Base-by-base conservation (phyloP, 1,140 invertebrate genomes). In the Meloidogyne exigua region DNA sequence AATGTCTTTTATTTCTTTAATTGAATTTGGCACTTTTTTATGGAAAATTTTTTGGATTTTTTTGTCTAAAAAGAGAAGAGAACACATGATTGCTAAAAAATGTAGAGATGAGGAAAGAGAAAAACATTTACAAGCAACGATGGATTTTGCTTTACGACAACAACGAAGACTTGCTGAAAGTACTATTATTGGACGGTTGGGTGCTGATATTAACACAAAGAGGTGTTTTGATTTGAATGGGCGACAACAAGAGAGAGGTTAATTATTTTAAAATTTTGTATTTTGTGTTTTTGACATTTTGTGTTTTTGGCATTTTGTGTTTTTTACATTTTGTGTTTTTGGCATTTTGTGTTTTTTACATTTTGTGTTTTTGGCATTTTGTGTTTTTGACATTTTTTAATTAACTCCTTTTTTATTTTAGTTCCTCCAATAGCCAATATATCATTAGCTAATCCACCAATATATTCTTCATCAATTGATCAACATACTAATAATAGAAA, bases 11-110 rank as follows among this genome's bases (percentile, higher is more conserved):
- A 68, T 86, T 5, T 81, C 84, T 9, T 75, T 84, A 9, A 73
- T 79, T 7, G 85, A 86, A 77, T 18, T 87, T 1, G 32, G 78
- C 28, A 82, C 86, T 7, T 86, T 77, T 71, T 25, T 86, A 3
- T 76, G 70, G 15, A 86, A 86, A 76, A 79, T 87, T 25, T 76
- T 75, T 23, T 86, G 85, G 85, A 75, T 87, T 28, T 80, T 81
- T 68, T 70, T 86, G 32, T 84, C 82, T 12, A 84, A 82, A 69
- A 81, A 80, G 25, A 70, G 85, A 68, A 66, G 84, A 62, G 72
- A 87, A n/a, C 81, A 86, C 67, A 77, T 86, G 80, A 70, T 78
- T 18, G 72, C 72, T 28, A 84, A 84, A 72, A 85, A 84, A 73
- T 64, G 68, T 23, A 72, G 72, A n/a, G 83, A 84, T 42, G 79